Evolutionary conservation across 2,113 vertebrate genomes (phyloP).

Genomic region (Dasypus novemcinctus): DNA sequence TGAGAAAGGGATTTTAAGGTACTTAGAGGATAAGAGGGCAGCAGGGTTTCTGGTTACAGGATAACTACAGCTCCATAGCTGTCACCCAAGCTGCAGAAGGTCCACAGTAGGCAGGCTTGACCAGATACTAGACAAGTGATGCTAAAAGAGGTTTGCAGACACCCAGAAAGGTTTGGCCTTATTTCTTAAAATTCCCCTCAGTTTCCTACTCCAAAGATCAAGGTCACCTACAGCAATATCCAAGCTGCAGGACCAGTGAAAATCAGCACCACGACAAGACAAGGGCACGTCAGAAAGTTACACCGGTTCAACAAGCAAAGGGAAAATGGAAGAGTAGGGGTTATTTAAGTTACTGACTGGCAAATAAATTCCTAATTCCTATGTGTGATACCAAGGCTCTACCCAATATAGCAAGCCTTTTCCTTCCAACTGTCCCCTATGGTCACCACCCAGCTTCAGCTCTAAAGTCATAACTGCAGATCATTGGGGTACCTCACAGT

Average conservation of each 20-base stretch:
- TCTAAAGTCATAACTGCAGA: background rate
- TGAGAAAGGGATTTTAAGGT: conserved; percentile 22
- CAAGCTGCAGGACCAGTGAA: background rate
- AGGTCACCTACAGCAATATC: background rate
- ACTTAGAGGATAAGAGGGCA: conserved; percentile 38
- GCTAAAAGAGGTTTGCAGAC: background rate
- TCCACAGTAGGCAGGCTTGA: background rate
- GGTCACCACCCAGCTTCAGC: background rate
- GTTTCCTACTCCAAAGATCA: background rate
- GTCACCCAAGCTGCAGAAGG: background rate
- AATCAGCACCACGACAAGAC: background rate
- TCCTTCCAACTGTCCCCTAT: background rate
- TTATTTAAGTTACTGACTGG: background rate
- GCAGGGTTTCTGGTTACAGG: background rate
- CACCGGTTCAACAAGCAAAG: background rate
- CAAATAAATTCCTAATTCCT: background rate
- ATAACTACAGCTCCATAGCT: background rate
- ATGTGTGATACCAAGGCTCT: background rate
- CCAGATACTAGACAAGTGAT: background rate
- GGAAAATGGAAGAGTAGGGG: background rate
- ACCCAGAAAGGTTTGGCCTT: background rate
- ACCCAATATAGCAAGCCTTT: background rate
- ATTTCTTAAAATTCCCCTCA: background rate
- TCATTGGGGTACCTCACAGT: background rate
- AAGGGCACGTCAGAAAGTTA: background rate